Percentiles rank a stretch among this genome's conserved stretches.
Evolutionary conservation across 2,113 vertebrate species (phyloP).

Genomic region (Pteruthius melanotis): DNA sequence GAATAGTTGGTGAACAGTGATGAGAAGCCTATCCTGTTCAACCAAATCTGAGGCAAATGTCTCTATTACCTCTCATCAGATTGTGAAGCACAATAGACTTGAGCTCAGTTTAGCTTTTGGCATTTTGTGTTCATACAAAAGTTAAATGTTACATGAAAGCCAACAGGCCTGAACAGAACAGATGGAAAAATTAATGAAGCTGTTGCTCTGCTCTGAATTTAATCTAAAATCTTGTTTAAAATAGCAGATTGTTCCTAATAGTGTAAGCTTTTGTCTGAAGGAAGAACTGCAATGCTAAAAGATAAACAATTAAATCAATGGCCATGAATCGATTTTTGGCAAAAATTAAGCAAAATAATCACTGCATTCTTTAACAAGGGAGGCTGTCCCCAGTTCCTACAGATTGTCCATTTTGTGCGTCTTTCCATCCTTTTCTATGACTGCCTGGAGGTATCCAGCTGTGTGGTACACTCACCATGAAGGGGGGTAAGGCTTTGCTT

Average conservation of each 20-base stretch:
- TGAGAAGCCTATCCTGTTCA: not conserved
- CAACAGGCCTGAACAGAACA: conserved; percentile 8
- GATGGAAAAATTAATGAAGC: conserved; percentile 45
- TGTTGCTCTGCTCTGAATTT: conserved; percentile 16
- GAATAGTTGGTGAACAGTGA: not conserved
- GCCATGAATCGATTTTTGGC: not conserved
- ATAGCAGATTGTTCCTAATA: conserved; percentile 14
- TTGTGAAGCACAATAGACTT: not conserved
- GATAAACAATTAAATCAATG: not conserved
- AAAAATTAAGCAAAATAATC: not conserved
- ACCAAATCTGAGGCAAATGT: not conserved
- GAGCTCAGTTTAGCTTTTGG: conserved; percentile 2
- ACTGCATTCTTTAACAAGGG: not conserved
- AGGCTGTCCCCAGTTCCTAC: not conserved
- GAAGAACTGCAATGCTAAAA: not conserved
- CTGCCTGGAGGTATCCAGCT: not conserved
- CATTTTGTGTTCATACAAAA: conserved; percentile 9
- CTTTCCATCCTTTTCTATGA: not conserved
- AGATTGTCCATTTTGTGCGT: not conserved
- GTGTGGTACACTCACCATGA: not conserved
- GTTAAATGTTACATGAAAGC: conserved; percentile 27
- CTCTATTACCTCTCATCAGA: not conserved
- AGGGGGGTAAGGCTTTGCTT: not conserved
- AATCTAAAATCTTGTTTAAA: conserved; percentile 26
- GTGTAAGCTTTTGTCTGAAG: not conserved